Evolutionary conservation across 2,113 vertebrate species (phyloP), one percentile per base, ranked within the genome.

Genomic region (Gavialis gangeticus): DNA sequence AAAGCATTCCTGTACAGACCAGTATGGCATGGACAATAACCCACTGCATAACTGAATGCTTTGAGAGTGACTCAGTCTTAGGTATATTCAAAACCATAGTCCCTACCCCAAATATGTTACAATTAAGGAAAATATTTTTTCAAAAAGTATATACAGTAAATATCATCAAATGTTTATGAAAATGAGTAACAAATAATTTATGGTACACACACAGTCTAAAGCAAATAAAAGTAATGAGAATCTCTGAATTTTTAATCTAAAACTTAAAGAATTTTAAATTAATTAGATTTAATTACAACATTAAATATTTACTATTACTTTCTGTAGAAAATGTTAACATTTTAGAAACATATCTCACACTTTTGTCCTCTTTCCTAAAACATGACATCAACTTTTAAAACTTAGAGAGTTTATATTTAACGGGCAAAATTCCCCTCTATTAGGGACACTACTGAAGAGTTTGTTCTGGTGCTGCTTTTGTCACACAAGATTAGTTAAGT

Each of bases 361-460:
- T 90, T 93, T 86, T 78, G 10, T 77, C 11, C 91, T 84, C 90
- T 19, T 15, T 80, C 83, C 54, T 76, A 66, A 63, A 91, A 85
- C 66, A 89, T 92, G 71, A 71, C 16, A 30, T 56, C 62, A 95
- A 67, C 62, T 71, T 66, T 76, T 85, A 66, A 16, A 78, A 87
- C 25, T 78, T 90, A 91, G 88, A 84, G 58, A 2, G 62, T 28
- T 78, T 79, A 21, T 25, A 77, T 37, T 75, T 34, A 91, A 77
- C 28, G 95, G 66, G 12, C 59, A 92, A 92, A 93, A 66, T 4
- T 90, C 25, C 19, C 84, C 93, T 46, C 54, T 96, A 37, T 15
- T 92, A 27, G 62, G 91, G 34, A 82, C 89, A 92, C 18, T 34
- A 79, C 64, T 75, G 75, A 91, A 89, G 93, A 79, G 93, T 94